Conservation (phyloP, 2,797 vertebrate species). For the Sibirionetta formosa region DNA sequence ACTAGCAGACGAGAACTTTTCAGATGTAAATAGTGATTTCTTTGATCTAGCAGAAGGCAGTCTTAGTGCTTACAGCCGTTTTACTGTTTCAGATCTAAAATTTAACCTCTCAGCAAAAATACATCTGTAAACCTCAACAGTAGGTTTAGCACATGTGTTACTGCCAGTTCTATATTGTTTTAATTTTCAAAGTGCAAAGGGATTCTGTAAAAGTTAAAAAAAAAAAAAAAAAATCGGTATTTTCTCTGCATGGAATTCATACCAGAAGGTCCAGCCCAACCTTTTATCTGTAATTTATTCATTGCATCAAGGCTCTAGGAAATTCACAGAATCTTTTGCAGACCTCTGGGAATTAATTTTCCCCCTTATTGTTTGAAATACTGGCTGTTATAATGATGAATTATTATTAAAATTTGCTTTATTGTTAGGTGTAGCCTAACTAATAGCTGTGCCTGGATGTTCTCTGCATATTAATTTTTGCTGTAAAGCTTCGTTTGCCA, state of each 20-base stretch:
- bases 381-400: not conserved
- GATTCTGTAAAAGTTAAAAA: not conserved
- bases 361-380: not conserved
- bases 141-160: not conserved
- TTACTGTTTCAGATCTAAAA: not conserved
- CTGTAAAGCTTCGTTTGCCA: not conserved
- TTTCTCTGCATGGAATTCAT: not conserved
- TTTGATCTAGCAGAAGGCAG: not conserved
- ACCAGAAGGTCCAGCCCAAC: not conserved
- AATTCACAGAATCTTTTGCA: not conserved
- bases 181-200: not conserved
- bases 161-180: not conserved
- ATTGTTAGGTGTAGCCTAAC: not conserved
- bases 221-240: not conserved
- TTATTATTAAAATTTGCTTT: not conserved
- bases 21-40: not conserved
- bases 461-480: not conserved
- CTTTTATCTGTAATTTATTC: not conserved
- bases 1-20: not conserved
- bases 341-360: not conserved
- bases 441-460: not conserved
- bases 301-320: not conserved
- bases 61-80: not conserved
- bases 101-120: not conserved
- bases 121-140: not conserved